Evolutionary conservation across 2,888 invertebrate genomes (phyloP).

Genomic region (Rhorus exstirpatorius): DNA sequence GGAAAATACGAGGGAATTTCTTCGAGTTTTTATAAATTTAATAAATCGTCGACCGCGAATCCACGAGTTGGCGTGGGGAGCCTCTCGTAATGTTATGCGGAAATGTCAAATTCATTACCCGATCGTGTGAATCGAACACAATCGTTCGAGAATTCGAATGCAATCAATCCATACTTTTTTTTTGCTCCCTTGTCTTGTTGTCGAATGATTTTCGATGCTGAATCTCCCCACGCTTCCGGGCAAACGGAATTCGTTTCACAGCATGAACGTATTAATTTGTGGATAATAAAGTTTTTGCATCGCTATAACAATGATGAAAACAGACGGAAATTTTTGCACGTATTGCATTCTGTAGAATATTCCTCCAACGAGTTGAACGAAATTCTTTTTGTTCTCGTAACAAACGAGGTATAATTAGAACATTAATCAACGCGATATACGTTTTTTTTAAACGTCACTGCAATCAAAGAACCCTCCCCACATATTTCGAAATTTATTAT

Average conservation of each 20-base stretch:
- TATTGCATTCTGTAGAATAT: neutral
- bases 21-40: no score
- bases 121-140: neutral
- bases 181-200: neutral
- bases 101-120: neutral
- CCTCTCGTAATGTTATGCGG: no score
- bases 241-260: slow-evolving; percentile 1
- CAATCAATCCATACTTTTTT: neutral
- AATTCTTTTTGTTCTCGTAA: neutral
- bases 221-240: slow-evolving; percentile 9
- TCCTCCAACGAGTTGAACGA: neutral
- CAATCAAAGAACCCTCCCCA: no score
- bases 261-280: slow-evolving; percentile 6
- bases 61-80: neutral
- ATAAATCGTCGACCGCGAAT: neutral
- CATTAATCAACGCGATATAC: no score
- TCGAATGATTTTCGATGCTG: slow-evolving; percentile 22
- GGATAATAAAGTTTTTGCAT: neutral
- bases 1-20: no score
- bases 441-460: no score
- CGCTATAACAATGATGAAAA: neutral
- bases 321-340: neutral
- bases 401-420: no score
- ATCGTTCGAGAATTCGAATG: neutral
- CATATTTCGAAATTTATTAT: no score